Evolutionary conservation across 2,797 vertebrate genomes (phyloP).

Genomic region (Balearica regulorum): DNA sequence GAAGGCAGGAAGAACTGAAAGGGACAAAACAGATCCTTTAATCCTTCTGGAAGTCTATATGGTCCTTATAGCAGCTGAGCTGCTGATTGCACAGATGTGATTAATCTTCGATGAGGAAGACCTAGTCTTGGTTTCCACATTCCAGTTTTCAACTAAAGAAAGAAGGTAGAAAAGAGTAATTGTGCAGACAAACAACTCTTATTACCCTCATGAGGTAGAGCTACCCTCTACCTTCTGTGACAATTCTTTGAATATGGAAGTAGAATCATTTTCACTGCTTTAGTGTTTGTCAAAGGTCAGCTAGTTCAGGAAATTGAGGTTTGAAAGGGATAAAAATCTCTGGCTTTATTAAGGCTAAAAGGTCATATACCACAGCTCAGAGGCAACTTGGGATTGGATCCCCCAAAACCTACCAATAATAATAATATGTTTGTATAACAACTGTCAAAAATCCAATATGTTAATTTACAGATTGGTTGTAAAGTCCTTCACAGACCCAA

Average conservation of each 20-base stretch:
- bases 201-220: neutral
- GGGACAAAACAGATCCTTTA: neutral
- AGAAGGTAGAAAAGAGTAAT: neutral
- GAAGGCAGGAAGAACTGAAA: neutral
- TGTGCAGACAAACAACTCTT: neutral
- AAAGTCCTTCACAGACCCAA: neutral
- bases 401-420: neutral
- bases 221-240: neutral
- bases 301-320: neutral
- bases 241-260: neutral
- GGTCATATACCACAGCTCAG: neutral
- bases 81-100: neutral
- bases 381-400: neutral
- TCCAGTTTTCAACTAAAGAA: neutral
- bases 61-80: neutral
- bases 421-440: neutral
- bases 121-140: neutral
- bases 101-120: neutral
- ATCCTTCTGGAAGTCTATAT: neutral
- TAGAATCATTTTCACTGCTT: neutral
- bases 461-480: neutral
- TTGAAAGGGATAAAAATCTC: neutral
- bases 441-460: neutral
- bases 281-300: neutral
- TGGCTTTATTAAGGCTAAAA: neutral